Evolutionary conservation across 2,797 vertebrate species (phyloP).

Genomic region (Danio tinwini): DNA sequence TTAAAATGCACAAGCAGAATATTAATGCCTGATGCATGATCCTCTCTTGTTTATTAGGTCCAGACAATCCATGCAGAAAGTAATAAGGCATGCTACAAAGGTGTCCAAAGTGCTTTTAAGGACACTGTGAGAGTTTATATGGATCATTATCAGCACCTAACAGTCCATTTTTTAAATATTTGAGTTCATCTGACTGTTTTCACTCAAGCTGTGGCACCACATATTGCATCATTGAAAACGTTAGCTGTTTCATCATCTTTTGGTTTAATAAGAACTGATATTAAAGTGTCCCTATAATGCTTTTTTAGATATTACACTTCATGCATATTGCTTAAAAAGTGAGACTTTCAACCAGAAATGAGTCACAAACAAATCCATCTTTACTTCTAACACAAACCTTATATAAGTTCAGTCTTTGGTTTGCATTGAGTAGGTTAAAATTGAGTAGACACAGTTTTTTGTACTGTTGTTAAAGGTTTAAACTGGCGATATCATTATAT

Average conservation of each 20-base stretch:
- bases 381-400: too few relatives aligned
- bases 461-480: too few relatives aligned
- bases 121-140: neutral
- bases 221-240: neutral
- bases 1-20: constrained; percentile 23
- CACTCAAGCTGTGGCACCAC: neutral
- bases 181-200: too few relatives aligned
- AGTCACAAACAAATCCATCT: too few relatives aligned
- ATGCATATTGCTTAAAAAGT: too few relatives aligned
- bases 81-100: neutral
- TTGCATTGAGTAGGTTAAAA: too few relatives aligned
- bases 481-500: too few relatives aligned
- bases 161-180: constrained; percentile 9
- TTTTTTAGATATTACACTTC: too few relatives aligned
- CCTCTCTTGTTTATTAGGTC: neutral
- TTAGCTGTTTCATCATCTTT: neutral
- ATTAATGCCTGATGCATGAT: constrained; percentile 1
- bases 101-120: neutral
- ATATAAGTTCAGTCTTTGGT: too few relatives aligned
- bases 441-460: too few relatives aligned
- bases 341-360: too few relatives aligned
- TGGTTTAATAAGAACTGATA: neutral
- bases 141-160: neutral
- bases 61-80: neutral
- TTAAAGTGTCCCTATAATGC: neutral